Base-by-base conservation (phyloP, 2,888 invertebrate species). In the Parelbella ahira region DNA sequence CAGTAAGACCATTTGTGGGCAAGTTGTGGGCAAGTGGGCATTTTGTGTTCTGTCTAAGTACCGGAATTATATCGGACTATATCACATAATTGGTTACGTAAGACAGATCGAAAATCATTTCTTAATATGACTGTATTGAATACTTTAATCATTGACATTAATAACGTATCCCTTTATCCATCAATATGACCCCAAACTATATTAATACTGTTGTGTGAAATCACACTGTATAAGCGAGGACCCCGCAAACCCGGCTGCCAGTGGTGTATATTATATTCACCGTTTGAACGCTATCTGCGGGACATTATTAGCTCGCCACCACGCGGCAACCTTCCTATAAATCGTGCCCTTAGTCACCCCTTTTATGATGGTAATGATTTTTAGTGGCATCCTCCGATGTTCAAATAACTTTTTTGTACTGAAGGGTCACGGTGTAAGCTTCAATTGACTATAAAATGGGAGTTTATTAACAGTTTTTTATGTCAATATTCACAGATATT, bases 241-340 rank as follows among this genome's bases (percentile, higher is more conserved):
- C 13, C 37, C 23, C 18, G n/a, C 20, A 15, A 6, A 3, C 5
- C 13, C 12, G 32, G 25, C 19, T 32, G 32, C 39, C 32, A 39
- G 32, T 32, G 25, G 25, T 32, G 20, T 24, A 39, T 39, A n/a
- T 39, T 32, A 39, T 39, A 39, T 39, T 39, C 32, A 39, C 32
- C 32, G 19, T 9, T 10, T n/a, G 25, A 13, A 12, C 30, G 25
- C 39, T 32, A 41, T 41, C 39, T 33, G 4, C 32, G 32, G 20
- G 13, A 11, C 19, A 25, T 37, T 39, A 39, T 39, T 41, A 41
- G 25, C 32, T 41, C 33, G 27, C 32, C 32, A 33, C 15, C 24
- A 21, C 4, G 9, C 8, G 8, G 21, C 3, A 29, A 21, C 23
- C 30, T 30, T 10, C 30, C 23, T 30, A 21, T 30, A 30, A 30